These are phyloP conservation scores for Macropodus opercularis DNA, from an alignment of 2,797 vertebrate genomes.

Conservation along the genomic window DNA sequence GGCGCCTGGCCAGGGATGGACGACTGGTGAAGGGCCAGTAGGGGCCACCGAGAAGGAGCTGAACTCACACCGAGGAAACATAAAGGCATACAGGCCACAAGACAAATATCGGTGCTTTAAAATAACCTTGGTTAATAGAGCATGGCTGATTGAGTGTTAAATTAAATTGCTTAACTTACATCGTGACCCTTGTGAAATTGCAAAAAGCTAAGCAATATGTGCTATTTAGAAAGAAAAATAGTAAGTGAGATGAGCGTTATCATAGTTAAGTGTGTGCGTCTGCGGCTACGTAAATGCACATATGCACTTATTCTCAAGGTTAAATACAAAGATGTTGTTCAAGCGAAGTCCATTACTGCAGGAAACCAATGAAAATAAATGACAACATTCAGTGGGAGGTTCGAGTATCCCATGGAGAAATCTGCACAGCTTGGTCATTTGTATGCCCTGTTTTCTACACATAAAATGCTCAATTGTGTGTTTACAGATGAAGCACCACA, in stretches of 20 bases:
- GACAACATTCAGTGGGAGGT: slow-evolving; percentile 76
- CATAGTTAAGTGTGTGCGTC: slow-evolving; percentile 45
- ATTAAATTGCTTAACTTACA: slow-evolving; percentile 40
- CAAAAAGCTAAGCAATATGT: slow-evolving; percentile 38
- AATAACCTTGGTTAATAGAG: slow-evolving; percentile 8
- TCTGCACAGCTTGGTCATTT: slow-evolving; percentile 61
- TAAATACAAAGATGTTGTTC: slow-evolving; percentile 79
- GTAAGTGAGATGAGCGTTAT: slow-evolving; percentile 42
- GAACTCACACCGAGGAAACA: background rate
- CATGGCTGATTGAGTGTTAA: slow-evolving; percentile 14
- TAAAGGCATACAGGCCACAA: background rate
- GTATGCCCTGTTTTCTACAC: slow-evolving; percentile 50
- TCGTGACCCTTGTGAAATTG: slow-evolving; percentile 33
- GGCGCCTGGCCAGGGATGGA: slow-evolving; percentile 14
- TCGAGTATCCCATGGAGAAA: slow-evolving; percentile 73
- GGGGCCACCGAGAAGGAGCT: slow-evolving; percentile 37
- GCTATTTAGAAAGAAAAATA: slow-evolving; percentile 37
- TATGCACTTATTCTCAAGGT: slow-evolving; percentile 74
- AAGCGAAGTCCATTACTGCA: slow-evolving; percentile 78
- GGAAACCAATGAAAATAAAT: slow-evolving; percentile 82
- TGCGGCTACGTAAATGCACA: slow-evolving; percentile 46
- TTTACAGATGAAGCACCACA: slow-evolving; percentile 72
- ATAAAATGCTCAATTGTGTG: slow-evolving; percentile 73
- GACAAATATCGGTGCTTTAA: slow-evolving; percentile 9
- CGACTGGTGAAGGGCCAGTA: slow-evolving; percentile 37